A percentile compares a stretch with the other conserved stretches of the same genome.
These are phyloP conservation scores for Rhamnusium bicolor DNA, from an alignment of 2,888 invertebrate genomes.

Conservation along the genomic window DNA sequence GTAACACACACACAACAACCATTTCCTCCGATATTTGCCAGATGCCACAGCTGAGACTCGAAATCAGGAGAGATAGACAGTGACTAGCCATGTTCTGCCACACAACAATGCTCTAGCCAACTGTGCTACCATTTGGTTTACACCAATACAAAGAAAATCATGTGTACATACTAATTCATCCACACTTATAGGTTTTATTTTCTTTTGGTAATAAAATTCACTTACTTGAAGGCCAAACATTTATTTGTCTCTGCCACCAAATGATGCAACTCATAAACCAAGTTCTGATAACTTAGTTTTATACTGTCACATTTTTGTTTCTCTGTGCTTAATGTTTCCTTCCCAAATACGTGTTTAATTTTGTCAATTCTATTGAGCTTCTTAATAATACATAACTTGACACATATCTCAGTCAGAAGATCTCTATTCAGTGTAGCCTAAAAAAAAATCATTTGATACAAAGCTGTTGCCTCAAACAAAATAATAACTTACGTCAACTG, in stretches of 20 bases:
- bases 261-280: conserved; percentile 95
- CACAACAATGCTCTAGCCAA: too few relatives aligned
- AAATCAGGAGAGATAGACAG: too few relatives aligned
- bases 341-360: conserved; percentile 85
- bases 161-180: too few relatives aligned
- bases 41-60: too few relatives aligned
- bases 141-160: too few relatives aligned
- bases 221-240: conserved; percentile 92
- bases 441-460: conserved; percentile 47
- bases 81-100: too few relatives aligned
- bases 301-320: conserved; percentile 93
- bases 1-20: too few relatives aligned
- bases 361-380: conserved; percentile 94
- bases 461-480: not conserved
- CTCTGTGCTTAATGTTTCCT: conserved; percentile 86
- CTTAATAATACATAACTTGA: conserved; percentile 87
- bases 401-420: conserved; percentile 76
- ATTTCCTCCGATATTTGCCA: too few relatives aligned
- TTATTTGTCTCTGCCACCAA: conserved; percentile 95
- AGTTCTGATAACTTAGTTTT: conserved; percentile 92
- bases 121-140: too few relatives aligned
- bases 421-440: conserved; percentile 67
- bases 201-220: conserved; percentile 17
- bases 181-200: not conserved
- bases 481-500: conserved; percentile 38